These are phyloP conservation scores for Cetoscarus ocellatus DNA, from an alignment of 2,797 vertebrate species.

Conservation along the genomic window DNA sequence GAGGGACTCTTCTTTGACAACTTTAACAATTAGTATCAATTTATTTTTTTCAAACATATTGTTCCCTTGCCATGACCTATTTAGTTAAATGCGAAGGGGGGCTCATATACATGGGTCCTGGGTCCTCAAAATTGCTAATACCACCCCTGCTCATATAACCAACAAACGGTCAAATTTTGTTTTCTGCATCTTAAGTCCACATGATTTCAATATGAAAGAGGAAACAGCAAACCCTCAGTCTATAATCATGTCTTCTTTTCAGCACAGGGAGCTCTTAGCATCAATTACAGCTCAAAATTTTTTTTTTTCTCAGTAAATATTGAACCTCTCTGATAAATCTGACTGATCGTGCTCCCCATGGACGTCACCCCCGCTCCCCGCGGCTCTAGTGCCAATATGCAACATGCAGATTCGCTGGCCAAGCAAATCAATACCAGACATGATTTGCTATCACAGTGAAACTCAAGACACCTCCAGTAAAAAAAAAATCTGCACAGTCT, in stretches of 20 bases:
- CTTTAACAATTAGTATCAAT: too few relatives aligned
- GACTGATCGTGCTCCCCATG: background rate
- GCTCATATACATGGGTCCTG: too few relatives aligned
- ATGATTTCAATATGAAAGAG: constrained; percentile 12
- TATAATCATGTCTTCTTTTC: constrained; percentile 21
- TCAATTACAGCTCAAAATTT: constrained; percentile 9
- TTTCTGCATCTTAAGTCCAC: background rate
- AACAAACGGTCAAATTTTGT: constrained; percentile 8
- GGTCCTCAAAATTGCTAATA: too few relatives aligned
- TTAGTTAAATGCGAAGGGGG: too few relatives aligned
- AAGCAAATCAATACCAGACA: constrained; percentile 27
- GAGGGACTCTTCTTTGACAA: too few relatives aligned
- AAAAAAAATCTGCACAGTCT: constrained; percentile 26
- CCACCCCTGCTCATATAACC: background rate
- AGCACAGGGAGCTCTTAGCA: constrained; percentile 36
- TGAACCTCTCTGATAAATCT: background rate
- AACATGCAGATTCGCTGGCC: constrained; percentile 8
- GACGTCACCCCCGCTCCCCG: background rate
- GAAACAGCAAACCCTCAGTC: background rate
- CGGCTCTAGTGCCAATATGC: constrained; percentile 27
- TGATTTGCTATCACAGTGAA: constrained; percentile 20
- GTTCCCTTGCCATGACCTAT: too few relatives aligned
- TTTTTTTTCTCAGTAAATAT: background rate
- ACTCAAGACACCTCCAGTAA: constrained; percentile 13
- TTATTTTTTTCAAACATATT: too few relatives aligned